Evolutionary conservation across 1,140 invertebrate genomes (phyloP).

Genomic region (Cherax destructor): DNA sequence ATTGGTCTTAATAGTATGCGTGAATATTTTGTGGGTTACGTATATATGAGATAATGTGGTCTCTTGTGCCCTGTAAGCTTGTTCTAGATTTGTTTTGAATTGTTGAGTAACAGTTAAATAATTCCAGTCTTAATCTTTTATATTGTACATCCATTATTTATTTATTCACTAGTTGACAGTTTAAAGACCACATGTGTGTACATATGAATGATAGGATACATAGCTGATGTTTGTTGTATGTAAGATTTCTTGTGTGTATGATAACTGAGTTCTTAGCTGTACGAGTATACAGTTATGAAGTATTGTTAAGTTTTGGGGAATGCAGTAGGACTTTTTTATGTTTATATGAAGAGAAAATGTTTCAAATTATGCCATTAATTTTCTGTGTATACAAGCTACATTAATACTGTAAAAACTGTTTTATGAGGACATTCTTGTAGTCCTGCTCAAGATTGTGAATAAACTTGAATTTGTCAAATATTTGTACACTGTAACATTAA

Average conservation of each 20-base stretch:
- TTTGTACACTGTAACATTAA: conserved; percentile 15
- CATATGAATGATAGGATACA: background rate
- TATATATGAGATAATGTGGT: background rate
- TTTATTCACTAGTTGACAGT: conserved; percentile 12
- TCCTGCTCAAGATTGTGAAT: conserved; percentile 16
- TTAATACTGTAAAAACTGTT: conserved; percentile 2
- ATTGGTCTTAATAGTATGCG: background rate
- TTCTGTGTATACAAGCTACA: conserved; percentile 6
- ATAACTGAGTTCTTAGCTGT: background rate
- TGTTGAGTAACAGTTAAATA: background rate
- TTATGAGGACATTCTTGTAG: background rate
- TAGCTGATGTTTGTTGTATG: background rate
- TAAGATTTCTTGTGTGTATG: background rate
- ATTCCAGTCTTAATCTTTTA: conserved; percentile 5
- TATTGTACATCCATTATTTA: background rate
- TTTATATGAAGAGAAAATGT: background rate
- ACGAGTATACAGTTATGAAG: background rate
- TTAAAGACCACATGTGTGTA: conserved; percentile 8
- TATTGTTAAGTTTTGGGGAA: conserved; percentile 19
- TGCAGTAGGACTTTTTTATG: background rate
- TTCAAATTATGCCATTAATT: background rate
- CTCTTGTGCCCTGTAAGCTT: background rate
- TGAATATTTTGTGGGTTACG: background rate
- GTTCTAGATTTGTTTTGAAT: background rate
- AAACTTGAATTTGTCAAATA: conserved; percentile 9